Percentiles rank a stretch among this genome's conserved stretches.
Conservation (phyloP, 2,797 vertebrate species). For the Cottoperca gobio region DNA sequence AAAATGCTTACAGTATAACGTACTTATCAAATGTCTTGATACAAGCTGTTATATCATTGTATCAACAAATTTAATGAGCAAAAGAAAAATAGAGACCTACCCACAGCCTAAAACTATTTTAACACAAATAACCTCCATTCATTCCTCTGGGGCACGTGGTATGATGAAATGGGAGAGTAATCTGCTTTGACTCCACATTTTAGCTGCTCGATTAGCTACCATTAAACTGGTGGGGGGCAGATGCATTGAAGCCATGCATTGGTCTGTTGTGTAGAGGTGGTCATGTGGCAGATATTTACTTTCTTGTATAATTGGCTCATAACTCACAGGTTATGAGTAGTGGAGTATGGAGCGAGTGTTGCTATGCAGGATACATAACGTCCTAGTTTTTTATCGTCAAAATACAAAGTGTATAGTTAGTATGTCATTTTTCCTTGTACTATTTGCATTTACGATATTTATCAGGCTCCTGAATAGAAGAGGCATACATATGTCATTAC, state of each 20-base stretch:
- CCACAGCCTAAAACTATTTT: background rate
- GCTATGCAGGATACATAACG: slow-evolving; percentile 1
- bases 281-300: slow-evolving; percentile 32
- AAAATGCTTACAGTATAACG: no score
- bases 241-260: slow-evolving; percentile 18
- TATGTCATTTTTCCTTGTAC: background rate
- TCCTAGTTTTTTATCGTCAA: background rate
- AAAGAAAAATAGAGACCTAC: background rate
- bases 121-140: slow-evolving; percentile 19
- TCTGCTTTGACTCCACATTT: slow-evolving; percentile 18
- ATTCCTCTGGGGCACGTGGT: background rate
- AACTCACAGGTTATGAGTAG: slow-evolving; percentile 27
- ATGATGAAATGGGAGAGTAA: slow-evolving; percentile 14
- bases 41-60: background rate
- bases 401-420: background rate
- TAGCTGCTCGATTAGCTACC: slow-evolving; percentile 42
- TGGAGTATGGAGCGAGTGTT: background rate
- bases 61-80: background rate
- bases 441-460: slow-evolving; percentile 3
- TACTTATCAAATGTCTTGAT: no score
- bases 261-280: slow-evolving; percentile 15
- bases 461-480: background rate
- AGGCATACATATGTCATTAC: background rate
- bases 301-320: slow-evolving; percentile 36
- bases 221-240: slow-evolving; percentile 17